phyloP scores from a whole-genome alignment of 2,113 vertebrate species.

The Trichomycterus rosablanca region DNA sequence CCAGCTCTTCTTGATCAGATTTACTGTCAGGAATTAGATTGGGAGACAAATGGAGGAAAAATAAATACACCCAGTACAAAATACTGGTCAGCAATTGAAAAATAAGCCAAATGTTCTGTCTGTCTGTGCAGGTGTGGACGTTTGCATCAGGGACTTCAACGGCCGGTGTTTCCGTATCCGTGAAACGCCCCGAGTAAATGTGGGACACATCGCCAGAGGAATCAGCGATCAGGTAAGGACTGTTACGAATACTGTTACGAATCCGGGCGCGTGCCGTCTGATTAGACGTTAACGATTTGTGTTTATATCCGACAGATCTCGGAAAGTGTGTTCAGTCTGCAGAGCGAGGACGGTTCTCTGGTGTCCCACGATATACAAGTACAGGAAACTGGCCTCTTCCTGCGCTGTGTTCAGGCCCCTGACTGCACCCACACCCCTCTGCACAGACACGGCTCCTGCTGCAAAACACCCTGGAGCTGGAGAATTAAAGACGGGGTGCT shows the following conservation, averaged over 20 bases:
- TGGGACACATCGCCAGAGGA: conserved; percentile 89
- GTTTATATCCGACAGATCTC: conserved; percentile 73
- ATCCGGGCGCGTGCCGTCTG: too few relatives aligned
- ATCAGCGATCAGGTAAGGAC: conserved; percentile 91
- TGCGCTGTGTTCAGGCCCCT: conserved; percentile 82
- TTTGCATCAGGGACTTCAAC: conserved; percentile 82
- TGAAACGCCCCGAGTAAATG: conserved; percentile 82
- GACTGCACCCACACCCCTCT: conserved; percentile 65
- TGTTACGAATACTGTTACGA: too few relatives aligned
- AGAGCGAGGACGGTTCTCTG: conserved; percentile 73
- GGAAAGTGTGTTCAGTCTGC: conserved; percentile 82
- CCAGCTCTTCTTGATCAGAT: too few relatives aligned
- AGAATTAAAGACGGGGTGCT: conserved; percentile 80
- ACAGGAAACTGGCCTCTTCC: conserved; percentile 77
- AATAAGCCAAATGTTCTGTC: too few relatives aligned
- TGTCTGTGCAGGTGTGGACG: conserved; percentile 77
- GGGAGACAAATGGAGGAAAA: too few relatives aligned
- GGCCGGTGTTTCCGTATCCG: conserved; percentile 80
- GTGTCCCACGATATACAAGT: conserved; percentile 80
- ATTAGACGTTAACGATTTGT: background rate
- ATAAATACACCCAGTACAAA: too few relatives aligned
- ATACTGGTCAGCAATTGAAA: too few relatives aligned
- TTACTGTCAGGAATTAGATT: too few relatives aligned
- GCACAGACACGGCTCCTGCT: conserved; percentile 48
- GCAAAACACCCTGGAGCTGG: conserved; percentile 74